Conservation (phyloP, 2,113 vertebrate species). For the Phalacrocorax aristotelis region DNA sequence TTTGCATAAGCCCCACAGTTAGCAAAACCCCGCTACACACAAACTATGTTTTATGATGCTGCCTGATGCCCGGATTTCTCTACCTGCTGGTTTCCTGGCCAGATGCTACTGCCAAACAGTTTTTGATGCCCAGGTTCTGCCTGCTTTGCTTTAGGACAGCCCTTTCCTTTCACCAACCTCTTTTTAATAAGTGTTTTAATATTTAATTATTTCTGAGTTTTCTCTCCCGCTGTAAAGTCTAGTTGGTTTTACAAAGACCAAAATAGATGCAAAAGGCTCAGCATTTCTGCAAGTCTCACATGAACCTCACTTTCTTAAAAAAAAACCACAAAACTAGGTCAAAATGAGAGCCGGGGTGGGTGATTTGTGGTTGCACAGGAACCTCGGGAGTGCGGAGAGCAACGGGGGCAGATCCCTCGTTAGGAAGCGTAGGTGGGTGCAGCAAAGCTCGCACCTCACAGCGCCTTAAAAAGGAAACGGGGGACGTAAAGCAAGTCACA, state of each 20-base stretch:
- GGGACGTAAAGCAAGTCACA: neutral
- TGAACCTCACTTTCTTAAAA: neutral
- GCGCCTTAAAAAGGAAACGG: rapidly evolving
- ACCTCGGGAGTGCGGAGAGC: rapidly evolving
- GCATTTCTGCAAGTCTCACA: neutral
- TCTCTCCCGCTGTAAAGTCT: neutral
- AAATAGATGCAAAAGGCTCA: neutral
- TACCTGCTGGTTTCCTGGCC: neutral
- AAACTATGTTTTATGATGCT: neutral
- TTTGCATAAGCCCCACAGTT: rapidly evolving
- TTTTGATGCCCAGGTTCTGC: neutral
- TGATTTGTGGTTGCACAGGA: neutral
- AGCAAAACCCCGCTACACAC: neutral
- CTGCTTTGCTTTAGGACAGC: neutral
- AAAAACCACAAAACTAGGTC: neutral
- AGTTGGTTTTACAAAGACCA: neutral
- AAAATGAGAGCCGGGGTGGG: neutral
- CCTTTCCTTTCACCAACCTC: neutral
- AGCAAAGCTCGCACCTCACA: neutral
- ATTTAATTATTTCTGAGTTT: neutral
- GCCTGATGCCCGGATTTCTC: neutral
- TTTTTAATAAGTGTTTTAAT: neutral
- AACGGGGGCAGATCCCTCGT: rapidly evolving
- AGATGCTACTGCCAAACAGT: neutral
- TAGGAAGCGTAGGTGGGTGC: neutral